Conservation (phyloP, 2,113 vertebrate genomes). For the Carlito syrichta region DNA sequence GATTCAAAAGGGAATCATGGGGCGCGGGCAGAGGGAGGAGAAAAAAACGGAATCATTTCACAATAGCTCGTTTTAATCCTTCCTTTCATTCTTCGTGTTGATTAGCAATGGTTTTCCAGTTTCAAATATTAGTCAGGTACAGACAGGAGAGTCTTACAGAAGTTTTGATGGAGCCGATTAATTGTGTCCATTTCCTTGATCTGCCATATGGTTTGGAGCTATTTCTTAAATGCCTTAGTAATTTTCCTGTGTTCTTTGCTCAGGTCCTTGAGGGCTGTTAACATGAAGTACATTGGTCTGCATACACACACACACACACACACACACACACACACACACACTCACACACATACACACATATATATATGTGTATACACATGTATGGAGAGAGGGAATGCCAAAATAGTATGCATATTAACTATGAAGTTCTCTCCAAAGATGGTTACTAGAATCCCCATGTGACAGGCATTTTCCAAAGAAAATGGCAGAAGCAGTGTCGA, state of each 20-base stretch:
- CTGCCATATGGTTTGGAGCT: constrained; percentile 87
- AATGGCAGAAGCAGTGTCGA: too few species aligned
- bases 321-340: too few species aligned
- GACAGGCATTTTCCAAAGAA: too few species aligned
- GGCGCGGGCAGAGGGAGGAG: too few species aligned
- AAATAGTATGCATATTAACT: too few species aligned
- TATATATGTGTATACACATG: too few species aligned
- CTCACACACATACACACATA: too few species aligned
- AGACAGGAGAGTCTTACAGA: constrained; percentile 86
- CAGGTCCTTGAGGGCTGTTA: constrained; percentile 90
- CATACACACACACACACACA: too few species aligned
- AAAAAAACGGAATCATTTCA: not conserved
- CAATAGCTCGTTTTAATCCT: not conserved
- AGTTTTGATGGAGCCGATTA: constrained; percentile 84
- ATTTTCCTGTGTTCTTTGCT: constrained; percentile 93
- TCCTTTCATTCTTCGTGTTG: constrained; percentile 69
- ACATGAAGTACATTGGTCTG: constrained; percentile 92
- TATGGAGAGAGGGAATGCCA: too few species aligned
- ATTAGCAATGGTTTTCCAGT: constrained; percentile 86
- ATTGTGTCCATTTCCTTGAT: constrained; percentile 85
- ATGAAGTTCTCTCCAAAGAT: too few species aligned
- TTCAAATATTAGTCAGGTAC: constrained; percentile 85
- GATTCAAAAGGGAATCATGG: too few species aligned
- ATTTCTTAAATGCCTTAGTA: constrained; percentile 90
- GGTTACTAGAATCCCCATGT: too few species aligned